phyloP scores from a whole-genome alignment of 2,888 invertebrate genomes.

The Baccha elongata region DNA sequence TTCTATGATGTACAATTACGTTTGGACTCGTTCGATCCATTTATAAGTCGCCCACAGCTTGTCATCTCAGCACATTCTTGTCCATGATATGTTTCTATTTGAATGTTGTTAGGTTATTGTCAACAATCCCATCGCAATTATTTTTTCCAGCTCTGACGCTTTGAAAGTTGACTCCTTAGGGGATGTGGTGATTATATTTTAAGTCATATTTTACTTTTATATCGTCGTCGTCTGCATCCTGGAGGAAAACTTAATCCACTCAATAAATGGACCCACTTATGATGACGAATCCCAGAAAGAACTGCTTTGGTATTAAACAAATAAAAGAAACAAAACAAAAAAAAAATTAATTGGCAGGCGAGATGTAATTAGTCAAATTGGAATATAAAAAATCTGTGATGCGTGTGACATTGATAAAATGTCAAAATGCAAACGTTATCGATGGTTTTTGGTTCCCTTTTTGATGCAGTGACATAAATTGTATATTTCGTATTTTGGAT shows the following conservation, averaged over 20 bases:
- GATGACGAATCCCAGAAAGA: slow-evolving; percentile 10
- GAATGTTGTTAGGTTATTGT: slow-evolving; percentile 54
- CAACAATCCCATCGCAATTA: slow-evolving; percentile 62
- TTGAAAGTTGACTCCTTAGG: neutral
- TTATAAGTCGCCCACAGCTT: slow-evolving; percentile 35
- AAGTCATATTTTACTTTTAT: neutral
- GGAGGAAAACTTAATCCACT: neutral
- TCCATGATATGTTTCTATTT: slow-evolving; percentile 52
- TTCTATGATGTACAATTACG: slow-evolving; percentile 50
- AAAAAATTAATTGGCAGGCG: neutral
- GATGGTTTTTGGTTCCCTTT: neutral
- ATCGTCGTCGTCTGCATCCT: neutral
- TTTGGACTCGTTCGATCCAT: slow-evolving; percentile 54
- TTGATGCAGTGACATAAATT: slow-evolving; percentile 30
- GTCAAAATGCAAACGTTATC: slow-evolving; percentile 37
- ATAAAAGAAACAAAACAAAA: neutral
- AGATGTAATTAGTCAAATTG: slow-evolving; percentile 31
- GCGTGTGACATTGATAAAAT: slow-evolving; percentile 40
- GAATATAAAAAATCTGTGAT: slow-evolving; percentile 37
- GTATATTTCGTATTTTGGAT: slow-evolving; percentile 29
- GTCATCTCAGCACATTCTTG: slow-evolving; percentile 64
- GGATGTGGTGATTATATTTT: slow-evolving; percentile 22
- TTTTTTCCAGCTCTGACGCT: slow-evolving; percentile 12
- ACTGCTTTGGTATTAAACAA: slow-evolving; percentile 1
- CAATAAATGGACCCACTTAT: slow-evolving; percentile 17